phyloP scores from a whole-genome alignment of 2,888 invertebrate species.

The Fragum whitleyi region DNA sequence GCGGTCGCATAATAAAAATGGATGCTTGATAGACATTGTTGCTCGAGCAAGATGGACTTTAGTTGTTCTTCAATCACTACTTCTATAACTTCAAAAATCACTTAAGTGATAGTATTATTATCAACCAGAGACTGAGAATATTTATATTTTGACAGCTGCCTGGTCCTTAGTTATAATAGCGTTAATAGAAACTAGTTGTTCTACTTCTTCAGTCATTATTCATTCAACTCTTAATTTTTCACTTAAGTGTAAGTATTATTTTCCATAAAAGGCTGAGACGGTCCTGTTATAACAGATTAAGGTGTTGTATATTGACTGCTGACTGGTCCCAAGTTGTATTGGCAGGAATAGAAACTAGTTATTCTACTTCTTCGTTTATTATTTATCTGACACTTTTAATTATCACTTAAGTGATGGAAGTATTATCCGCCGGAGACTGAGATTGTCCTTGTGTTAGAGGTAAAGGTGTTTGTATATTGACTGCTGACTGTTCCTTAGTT shows the following conservation, averaged over 20 bases:
- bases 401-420: no score
- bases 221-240: no score
- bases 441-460: constrained; percentile 43
- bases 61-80: no score
- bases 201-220: constrained; percentile 88
- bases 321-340: not conserved
- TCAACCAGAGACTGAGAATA: constrained; percentile 35
- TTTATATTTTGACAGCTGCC: constrained; percentile 30
- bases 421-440: constrained; percentile 21
- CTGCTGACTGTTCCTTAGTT: constrained; percentile 4
- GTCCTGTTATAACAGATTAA: constrained; percentile 30
- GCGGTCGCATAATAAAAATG: no score
- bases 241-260: no score
- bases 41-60: no score
- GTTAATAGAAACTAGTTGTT: constrained; percentile 71
- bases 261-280: constrained; percentile 33
- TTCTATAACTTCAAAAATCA: no score
- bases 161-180: not conserved
- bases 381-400: no score
- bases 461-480: constrained; percentile 33
- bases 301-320: constrained; percentile 34
- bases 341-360: constrained; percentile 69
- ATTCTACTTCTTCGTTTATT: constrained; percentile 88
- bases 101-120: no score
- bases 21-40: no score